These are phyloP conservation scores for Calidris pugnax DNA, from an alignment of 2,113 vertebrate species.

Conservation along the genomic window DNA sequence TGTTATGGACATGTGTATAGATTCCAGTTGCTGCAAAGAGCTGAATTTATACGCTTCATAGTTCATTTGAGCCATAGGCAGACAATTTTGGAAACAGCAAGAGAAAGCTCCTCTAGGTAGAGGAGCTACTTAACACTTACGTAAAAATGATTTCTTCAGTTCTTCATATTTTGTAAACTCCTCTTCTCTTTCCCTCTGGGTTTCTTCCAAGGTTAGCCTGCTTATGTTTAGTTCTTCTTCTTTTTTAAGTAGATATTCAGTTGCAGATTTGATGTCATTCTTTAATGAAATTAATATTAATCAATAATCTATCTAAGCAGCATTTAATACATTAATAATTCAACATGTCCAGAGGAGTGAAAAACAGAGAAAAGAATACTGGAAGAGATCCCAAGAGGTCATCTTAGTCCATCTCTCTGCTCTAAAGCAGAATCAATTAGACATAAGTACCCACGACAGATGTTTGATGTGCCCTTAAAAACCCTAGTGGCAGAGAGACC, in stretches of 20 bases:
- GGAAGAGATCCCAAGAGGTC: slow-evolving; percentile 15
- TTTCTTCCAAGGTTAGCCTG: slow-evolving; percentile 23
- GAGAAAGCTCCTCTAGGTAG: not conserved
- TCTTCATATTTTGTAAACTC: not conserved
- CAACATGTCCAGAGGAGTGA: not conserved
- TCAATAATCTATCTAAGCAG: not conserved
- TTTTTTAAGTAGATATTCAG: not conserved
- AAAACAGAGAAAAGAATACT: not conserved
- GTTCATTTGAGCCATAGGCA: not conserved
- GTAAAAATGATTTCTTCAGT: not conserved
- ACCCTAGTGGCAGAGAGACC: not conserved
- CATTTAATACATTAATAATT: not conserved
- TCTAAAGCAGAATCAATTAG: slow-evolving; percentile 5
- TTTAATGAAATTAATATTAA: not conserved
- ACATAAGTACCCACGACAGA: slow-evolving; percentile 29
- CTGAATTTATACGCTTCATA: not conserved
- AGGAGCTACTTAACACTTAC: not conserved
- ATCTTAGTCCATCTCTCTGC: not conserved
- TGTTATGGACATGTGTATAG: not conserved
- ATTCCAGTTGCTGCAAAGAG: not conserved
- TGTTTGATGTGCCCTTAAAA: slow-evolving; percentile 52
- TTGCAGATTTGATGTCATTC: not conserved
- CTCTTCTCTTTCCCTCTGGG: not conserved
- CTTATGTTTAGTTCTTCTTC: slow-evolving; percentile 35
- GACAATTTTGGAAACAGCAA: not conserved